phyloP scores from a whole-genome alignment of 2,888 invertebrate species.

The Mythimna albipuncta region DNA sequence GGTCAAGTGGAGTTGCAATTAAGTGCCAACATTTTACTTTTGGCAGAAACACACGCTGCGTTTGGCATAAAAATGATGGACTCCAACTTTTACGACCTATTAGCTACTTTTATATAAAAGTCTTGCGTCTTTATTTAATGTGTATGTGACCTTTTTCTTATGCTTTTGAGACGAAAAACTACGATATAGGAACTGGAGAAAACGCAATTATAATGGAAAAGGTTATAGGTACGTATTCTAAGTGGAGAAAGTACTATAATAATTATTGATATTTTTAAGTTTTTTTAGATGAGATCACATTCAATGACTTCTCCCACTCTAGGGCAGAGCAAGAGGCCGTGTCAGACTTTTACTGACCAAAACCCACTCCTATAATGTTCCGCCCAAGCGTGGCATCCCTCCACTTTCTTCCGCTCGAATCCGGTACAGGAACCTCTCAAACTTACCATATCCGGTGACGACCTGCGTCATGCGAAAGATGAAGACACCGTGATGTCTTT shows the following conservation, averaged over 20 bases:
- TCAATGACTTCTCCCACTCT: no score
- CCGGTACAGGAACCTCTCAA: no score
- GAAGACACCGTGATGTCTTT: no score
- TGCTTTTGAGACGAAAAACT: background rate
- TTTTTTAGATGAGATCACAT: no score
- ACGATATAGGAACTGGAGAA: background rate
- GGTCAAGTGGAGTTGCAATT: constrained; percentile 45
- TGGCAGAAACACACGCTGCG: constrained; percentile 48
- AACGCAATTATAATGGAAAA: background rate
- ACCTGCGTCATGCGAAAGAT: no score
- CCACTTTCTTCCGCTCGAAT: no score
- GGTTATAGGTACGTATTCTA: background rate
- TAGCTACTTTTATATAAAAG: constrained; percentile 33
- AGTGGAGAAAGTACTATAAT: background rate
- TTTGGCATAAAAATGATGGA: constrained; percentile 57
- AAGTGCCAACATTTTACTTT: constrained; percentile 55
- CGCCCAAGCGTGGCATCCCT: no score
- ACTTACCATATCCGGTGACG: no score
- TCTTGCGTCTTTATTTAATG: constrained; percentile 17
- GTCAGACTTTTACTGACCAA: no score
- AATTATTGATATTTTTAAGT: no score
- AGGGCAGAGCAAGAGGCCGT: no score
- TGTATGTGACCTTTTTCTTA: constrained; percentile 26
- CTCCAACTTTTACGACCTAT: constrained; percentile 51
- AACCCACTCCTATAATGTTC: no score